phyloP scores from a whole-genome alignment of 2,888 invertebrate species.

The Tillus elongatus region DNA sequence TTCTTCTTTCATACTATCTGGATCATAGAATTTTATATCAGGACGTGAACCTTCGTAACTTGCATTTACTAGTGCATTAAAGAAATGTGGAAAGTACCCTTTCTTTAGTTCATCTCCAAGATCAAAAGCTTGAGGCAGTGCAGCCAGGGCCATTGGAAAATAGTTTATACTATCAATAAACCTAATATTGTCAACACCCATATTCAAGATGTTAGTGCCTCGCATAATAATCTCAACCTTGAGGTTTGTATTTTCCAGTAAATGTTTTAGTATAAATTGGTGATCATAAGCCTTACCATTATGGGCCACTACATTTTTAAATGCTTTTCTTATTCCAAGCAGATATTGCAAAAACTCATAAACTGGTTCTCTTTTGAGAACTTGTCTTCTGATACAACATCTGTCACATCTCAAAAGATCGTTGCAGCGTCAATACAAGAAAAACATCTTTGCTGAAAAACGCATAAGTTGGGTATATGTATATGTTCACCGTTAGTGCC shows the following conservation, averaged over 20 bases:
- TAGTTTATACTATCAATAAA: not conserved
- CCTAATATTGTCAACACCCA: not conserved
- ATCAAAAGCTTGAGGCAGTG: constrained; percentile 1
- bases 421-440: no score
- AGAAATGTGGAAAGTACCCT: constrained; percentile 2
- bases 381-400: no score
- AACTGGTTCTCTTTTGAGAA: no score
- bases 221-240: not conserved
- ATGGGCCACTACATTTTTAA: constrained; percentile 2
- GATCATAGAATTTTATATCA: not conserved
- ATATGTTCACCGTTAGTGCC: no score
- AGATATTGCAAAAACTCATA: no score
- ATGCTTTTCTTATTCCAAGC: no score
- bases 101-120: constrained; percentile 1
- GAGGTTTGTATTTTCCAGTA: not conserved
- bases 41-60: not conserved
- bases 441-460: no score
- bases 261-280: not conserved
- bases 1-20: not conserved
- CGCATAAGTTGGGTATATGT: no score
- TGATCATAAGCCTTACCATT: not conserved
- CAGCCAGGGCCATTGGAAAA: not conserved
- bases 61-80: not conserved
- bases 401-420: no score
- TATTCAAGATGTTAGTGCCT: not conserved